Percentiles rank a stretch among this genome's conserved stretches.
These are phyloP conservation scores for Drosophila mauritiana DNA, from an alignment of 1,140 invertebrate species.

Conservation along the genomic window DNA sequence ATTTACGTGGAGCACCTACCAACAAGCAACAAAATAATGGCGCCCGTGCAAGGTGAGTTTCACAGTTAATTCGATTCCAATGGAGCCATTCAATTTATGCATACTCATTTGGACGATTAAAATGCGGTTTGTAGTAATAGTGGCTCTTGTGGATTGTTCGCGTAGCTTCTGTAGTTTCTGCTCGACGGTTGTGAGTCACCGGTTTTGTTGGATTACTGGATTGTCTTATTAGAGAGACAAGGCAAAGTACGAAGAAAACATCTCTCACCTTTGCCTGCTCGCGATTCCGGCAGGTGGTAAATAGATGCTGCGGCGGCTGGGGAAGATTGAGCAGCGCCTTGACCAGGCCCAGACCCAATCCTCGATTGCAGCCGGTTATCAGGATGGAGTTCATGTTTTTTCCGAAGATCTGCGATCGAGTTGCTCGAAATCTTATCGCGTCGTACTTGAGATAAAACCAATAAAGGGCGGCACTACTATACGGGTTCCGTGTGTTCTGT, in stretches of 20 bases:
- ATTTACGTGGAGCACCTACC: constrained; percentile 59
- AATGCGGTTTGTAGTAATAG: constrained; percentile 3
- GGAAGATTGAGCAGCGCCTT: constrained; percentile 86
- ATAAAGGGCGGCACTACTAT: constrained; percentile 43
- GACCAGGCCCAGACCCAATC: constrained; percentile 93
- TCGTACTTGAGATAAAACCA: constrained; percentile 55
- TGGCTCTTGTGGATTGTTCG: constrained; percentile 49
- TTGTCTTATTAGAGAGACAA: constrained; percentile 9
- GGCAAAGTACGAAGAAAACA: neutral
- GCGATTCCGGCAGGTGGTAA: constrained; percentile 90
- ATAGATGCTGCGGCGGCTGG: constrained; percentile 87
- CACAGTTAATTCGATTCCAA: neutral
- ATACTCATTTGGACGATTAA: constrained; percentile 1
- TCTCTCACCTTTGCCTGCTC: constrained; percentile 87
- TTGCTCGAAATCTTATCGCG: constrained; percentile 62
- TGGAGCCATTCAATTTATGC: too few species aligned
- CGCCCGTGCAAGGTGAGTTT: constrained; percentile 75
- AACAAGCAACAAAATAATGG: constrained; percentile 66
- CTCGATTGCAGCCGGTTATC: constrained; percentile 95
- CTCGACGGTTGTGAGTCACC: constrained; percentile 41
- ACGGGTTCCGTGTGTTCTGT: neutral
- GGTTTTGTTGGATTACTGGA: constrained; percentile 33
- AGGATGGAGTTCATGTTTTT: constrained; percentile 89
- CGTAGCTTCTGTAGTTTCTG: constrained; percentile 44
- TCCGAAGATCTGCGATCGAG: neutral